Conservation (phyloP, 2,113 vertebrate genomes). For the Butorides virescens region DNA sequence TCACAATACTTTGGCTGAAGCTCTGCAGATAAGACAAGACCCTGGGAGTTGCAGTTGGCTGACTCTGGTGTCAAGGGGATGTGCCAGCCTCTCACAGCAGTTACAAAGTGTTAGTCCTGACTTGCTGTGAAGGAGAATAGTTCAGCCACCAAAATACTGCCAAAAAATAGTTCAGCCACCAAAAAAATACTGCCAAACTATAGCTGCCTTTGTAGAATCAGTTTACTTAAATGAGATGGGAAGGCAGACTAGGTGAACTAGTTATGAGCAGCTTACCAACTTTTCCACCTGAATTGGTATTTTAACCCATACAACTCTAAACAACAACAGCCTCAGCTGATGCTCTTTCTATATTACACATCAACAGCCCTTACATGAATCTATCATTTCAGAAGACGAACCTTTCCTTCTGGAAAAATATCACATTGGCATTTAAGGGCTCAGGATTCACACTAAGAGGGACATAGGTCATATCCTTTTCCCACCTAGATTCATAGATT, state of each 20-base stretch:
- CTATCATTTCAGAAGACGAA: neutral
- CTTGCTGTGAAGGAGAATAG: slow-evolving; percentile 9
- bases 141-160: neutral
- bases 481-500: neutral
- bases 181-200: neutral
- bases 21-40: neutral
- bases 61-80: neutral
- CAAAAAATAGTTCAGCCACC: neutral
- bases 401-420: neutral
- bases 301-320: neutral
- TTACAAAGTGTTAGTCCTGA: slow-evolving; percentile 13
- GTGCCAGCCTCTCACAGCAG: slow-evolving; percentile 25
- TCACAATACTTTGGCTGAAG: neutral
- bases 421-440: neutral
- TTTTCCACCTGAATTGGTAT: neutral
- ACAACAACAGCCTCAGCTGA: neutral
- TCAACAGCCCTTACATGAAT: neutral
- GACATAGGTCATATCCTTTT: neutral
- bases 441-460: neutral
- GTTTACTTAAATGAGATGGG: neutral
- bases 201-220: neutral
- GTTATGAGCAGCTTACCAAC: neutral
- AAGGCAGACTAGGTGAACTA: neutral
- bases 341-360: neutral
- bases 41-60: neutral